phyloP scores from a whole-genome alignment of 2,797 vertebrate genomes.

The Cossypha heuglini region DNA sequence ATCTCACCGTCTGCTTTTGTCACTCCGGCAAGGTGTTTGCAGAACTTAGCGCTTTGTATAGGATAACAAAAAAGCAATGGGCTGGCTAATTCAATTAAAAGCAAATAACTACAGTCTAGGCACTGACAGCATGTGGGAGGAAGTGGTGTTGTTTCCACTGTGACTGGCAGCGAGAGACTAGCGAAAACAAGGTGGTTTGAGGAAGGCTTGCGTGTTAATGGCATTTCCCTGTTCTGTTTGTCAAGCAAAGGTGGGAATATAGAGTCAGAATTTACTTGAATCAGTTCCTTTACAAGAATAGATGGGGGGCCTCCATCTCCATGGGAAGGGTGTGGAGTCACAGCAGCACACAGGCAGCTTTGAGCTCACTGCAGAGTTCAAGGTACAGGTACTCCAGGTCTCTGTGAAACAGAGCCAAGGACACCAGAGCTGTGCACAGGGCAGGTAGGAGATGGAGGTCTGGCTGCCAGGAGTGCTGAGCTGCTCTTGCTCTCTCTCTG shows the following conservation, averaged over 20 bases:
- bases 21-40: neutral
- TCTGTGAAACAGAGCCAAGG: neutral
- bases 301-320: neutral
- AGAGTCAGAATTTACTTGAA: slow-evolving; percentile 68
- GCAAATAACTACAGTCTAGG: slow-evolving; percentile 29
- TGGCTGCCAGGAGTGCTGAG: neutral
- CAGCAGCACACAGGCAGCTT: accelerated
- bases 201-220: slow-evolving; percentile 71
- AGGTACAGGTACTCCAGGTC: neutral
- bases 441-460: neutral
- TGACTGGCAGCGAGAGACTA: slow-evolving; percentile 59
- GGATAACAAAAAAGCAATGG: slow-evolving; percentile 34
- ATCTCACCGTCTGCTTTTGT: slow-evolving; percentile 39
- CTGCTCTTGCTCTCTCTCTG: neutral
- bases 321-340: neutral
- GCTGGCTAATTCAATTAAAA: slow-evolving; percentile 58
- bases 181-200: slow-evolving; percentile 74
- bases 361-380: neutral
- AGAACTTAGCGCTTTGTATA: neutral
- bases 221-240: slow-evolving; percentile 80
- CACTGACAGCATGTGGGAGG: slow-evolving; percentile 74
- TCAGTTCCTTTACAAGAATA: slow-evolving; percentile 71
- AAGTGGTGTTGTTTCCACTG: slow-evolving; percentile 79
- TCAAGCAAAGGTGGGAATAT: slow-evolving; percentile 72
- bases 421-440: neutral